These are phyloP conservation scores for Iselma pallidipennis DNA, from an alignment of 2,888 invertebrate species.

Conservation along the genomic window DNA sequence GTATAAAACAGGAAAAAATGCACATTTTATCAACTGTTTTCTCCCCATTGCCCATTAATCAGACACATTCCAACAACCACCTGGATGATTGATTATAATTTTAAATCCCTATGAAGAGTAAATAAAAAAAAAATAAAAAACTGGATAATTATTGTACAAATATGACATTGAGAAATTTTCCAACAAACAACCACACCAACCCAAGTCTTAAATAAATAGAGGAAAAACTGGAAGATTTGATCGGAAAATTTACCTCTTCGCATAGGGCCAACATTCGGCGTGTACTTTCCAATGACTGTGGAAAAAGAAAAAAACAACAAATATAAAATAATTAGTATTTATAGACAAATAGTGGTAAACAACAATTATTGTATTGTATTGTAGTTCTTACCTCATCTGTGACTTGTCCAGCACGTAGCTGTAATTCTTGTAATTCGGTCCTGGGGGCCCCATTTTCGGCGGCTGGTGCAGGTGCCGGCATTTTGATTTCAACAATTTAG, in stretches of 20 bases:
- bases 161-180: too few relatives aligned
- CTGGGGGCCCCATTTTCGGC: slow-evolving; percentile 72
- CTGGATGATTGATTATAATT: too few relatives aligned
- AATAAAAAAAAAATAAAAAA: too few relatives aligned
- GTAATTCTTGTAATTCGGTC: slow-evolving; percentile 88
- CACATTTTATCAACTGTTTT: background rate
- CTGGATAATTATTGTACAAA: too few relatives aligned
- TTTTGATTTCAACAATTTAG: too few relatives aligned
- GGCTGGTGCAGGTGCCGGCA: slow-evolving; percentile 68
- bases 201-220: background rate
- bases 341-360: slow-evolving; percentile 4
- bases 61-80: too few relatives aligned
- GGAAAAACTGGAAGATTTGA: too few relatives aligned
- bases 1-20: background rate
- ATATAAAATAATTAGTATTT: background rate
- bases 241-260: slow-evolving; percentile 85
- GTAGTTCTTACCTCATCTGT: slow-evolving; percentile 80
- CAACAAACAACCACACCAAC: too few relatives aligned
- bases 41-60: background rate
- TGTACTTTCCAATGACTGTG: slow-evolving; percentile 90
- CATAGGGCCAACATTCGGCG: slow-evolving; percentile 90
- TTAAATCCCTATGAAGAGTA: too few relatives aligned
- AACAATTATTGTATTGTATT: too few relatives aligned
- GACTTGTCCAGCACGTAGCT: slow-evolving; percentile 79
- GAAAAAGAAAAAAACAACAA: slow-evolving; percentile 40